These are phyloP conservation scores for Oligia strigilis DNA, from an alignment of 2,888 invertebrate species.

Conservation along the genomic window DNA sequence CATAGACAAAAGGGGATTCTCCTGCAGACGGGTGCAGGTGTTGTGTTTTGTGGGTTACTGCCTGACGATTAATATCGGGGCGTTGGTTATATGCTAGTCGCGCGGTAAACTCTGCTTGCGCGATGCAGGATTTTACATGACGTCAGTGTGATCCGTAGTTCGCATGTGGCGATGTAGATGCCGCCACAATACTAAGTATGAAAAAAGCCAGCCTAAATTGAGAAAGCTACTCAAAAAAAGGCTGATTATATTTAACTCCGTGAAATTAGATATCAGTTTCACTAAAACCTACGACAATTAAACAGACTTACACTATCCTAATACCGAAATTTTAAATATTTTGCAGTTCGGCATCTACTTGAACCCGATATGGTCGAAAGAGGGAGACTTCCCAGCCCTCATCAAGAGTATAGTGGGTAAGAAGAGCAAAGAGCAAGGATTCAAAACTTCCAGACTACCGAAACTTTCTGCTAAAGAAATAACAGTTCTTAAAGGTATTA, in stretches of 20 bases:
- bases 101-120: too few relatives aligned
- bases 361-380: conserved; percentile 85
- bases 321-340: not conserved
- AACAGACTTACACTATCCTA: too few relatives aligned
- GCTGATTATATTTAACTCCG: not conserved
- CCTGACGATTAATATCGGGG: too few relatives aligned
- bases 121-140: too few relatives aligned
- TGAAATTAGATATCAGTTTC: not conserved
- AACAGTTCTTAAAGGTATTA: conserved; percentile 77
- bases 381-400: conserved; percentile 86
- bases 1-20: too few relatives aligned
- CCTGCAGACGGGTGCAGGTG: too few relatives aligned
- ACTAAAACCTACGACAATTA: too few relatives aligned
- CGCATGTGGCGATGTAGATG: too few relatives aligned
- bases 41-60: too few relatives aligned
- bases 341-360: conserved; percentile 84
- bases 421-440: conserved; percentile 82
- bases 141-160: too few relatives aligned
- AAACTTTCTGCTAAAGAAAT: conserved; percentile 75
- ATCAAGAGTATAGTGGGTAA: conserved; percentile 75
- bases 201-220: not conserved
- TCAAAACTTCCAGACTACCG: conserved; percentile 76
- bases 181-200: not conserved
- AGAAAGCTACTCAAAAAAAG: not conserved
- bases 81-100: too few relatives aligned